Percentiles rank a stretch among this genome's conserved stretches.
Conservation (phyloP, 2,797 vertebrate species). For the Syngnathus acus region DNA sequence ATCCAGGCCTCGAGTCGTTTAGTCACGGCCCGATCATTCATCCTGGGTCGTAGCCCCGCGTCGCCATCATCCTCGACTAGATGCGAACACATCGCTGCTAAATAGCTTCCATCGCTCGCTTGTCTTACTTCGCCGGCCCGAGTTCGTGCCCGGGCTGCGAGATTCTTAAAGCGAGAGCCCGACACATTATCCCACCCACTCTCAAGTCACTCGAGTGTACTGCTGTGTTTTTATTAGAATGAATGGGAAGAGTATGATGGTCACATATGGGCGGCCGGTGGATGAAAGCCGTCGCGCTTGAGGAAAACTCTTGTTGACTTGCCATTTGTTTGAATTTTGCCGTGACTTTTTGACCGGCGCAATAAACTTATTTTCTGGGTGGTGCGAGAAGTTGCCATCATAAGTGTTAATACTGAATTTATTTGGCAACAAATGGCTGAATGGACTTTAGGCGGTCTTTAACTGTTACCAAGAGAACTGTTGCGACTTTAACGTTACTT, state of each 20-base stretch:
- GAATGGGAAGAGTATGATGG: not conserved
- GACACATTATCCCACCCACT: not conserved
- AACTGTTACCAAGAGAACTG: too few species aligned
- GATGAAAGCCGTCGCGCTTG: not conserved
- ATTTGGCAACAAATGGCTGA: not conserved
- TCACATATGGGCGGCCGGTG: not conserved
- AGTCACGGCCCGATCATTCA: slow-evolving; percentile 50
- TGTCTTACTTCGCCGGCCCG: slow-evolving; percentile 41
- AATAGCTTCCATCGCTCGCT: slow-evolving; percentile 56
- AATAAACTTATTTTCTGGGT: too few species aligned
- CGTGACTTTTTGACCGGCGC: too few species aligned
- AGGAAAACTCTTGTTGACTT: not conserved
- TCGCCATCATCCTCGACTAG: slow-evolving; percentile 21
- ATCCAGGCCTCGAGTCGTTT: slow-evolving; percentile 63
- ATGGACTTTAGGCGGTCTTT: not conserved
- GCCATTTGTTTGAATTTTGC: not conserved
- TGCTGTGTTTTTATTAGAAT: slow-evolving; percentile 1
- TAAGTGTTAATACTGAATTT: not conserved
- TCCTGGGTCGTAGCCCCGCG: slow-evolving; percentile 32
- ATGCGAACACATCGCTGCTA: slow-evolving; percentile 32
- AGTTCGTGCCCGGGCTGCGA: slow-evolving; percentile 34
- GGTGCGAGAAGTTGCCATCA: too few species aligned
- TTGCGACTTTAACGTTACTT: not conserved
- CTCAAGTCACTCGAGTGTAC: not conserved
- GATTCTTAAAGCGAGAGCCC: slow-evolving; percentile 10